These are phyloP conservation scores for Mesembrinibis cayennensis DNA, from an alignment of 2,113 vertebrate species.

Conservation along the genomic window DNA sequence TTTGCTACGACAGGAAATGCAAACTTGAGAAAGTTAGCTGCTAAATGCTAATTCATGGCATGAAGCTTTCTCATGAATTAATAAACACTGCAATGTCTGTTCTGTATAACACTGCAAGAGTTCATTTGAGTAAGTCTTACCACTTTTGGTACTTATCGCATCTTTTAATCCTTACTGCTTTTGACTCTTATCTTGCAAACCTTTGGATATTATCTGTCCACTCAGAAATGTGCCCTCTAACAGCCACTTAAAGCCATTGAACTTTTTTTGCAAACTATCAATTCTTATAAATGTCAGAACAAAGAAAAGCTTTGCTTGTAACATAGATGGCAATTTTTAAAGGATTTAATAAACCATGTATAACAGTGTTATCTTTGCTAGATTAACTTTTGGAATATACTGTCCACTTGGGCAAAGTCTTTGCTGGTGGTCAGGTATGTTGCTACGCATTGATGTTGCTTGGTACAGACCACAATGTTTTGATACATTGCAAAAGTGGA, in stretches of 20 bases:
- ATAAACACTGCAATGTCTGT: neutral
- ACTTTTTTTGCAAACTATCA: neutral
- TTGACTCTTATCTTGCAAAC: neutral
- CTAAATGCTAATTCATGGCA: neutral
- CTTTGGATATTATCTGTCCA: neutral
- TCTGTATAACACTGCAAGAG: neutral
- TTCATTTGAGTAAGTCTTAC: neutral
- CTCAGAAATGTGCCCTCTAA: neutral
- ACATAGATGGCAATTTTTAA: neutral
- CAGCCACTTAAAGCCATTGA: neutral
- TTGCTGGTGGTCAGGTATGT: neutral
- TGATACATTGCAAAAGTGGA: neutral
- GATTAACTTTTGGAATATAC: neutral
- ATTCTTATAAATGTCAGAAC: neutral
- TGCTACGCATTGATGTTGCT: neutral
- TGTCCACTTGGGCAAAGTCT: neutral
- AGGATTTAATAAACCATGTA: neutral
- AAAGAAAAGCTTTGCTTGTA: neutral
- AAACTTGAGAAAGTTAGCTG: neutral
- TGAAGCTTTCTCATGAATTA: neutral
- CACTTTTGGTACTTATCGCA: neutral
- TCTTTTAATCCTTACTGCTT: neutral
- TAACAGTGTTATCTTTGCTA: neutral
- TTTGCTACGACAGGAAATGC: constrained; percentile 2
- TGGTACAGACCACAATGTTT: neutral